phyloP scores from a whole-genome alignment of 2,797 vertebrate genomes.

The Amniataba percoides region DNA sequence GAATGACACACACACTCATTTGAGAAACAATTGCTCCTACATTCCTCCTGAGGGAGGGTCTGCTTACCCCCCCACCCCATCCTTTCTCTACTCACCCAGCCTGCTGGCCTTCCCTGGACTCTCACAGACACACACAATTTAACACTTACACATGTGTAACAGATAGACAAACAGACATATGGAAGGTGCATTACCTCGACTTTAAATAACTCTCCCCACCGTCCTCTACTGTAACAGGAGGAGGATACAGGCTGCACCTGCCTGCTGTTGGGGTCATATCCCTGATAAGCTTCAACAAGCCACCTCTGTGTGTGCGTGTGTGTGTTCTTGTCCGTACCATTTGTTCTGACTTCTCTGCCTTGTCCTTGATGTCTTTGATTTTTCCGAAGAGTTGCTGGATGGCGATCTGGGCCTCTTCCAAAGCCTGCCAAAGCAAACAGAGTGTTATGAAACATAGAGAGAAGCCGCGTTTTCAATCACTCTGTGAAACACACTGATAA shows the following conservation, averaged over 20 bases:
- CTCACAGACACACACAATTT: slow-evolving; percentile 11
- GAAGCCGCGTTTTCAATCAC: slow-evolving; percentile 9
- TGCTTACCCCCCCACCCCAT: slow-evolving; percentile 41
- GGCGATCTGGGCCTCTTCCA: slow-evolving; percentile 97
- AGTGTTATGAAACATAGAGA: slow-evolving; percentile 30
- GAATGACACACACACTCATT: slow-evolving; percentile 40
- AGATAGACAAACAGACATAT: slow-evolving; percentile 38
- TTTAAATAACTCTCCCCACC: slow-evolving; percentile 45
- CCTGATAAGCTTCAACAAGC: slow-evolving; percentile 20
- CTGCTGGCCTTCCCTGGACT: slow-evolving; percentile 59
- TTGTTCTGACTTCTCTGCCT: slow-evolving; percentile 99
- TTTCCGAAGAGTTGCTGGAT: slow-evolving; percentile 98
- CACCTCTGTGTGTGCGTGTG: slow-evolving; percentile 4
- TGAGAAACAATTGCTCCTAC: slow-evolving; percentile 55
- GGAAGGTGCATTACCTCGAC: slow-evolving; percentile 49
- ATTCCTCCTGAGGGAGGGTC: slow-evolving; percentile 51
- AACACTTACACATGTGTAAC: slow-evolving; percentile 12
- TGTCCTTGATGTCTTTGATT: slow-evolving; percentile 99
- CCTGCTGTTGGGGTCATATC: slow-evolving; percentile 8
- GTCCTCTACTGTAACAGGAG: slow-evolving; percentile 40
- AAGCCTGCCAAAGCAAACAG: slow-evolving; percentile 85
- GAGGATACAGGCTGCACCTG: slow-evolving; percentile 14
- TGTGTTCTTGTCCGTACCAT: slow-evolving; percentile 88
- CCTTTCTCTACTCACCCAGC: slow-evolving; percentile 41
- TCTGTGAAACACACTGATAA: background rate